Evolutionary conservation across 2,113 vertebrate genomes (phyloP).

Genomic region (Nibea coibor): DNA sequence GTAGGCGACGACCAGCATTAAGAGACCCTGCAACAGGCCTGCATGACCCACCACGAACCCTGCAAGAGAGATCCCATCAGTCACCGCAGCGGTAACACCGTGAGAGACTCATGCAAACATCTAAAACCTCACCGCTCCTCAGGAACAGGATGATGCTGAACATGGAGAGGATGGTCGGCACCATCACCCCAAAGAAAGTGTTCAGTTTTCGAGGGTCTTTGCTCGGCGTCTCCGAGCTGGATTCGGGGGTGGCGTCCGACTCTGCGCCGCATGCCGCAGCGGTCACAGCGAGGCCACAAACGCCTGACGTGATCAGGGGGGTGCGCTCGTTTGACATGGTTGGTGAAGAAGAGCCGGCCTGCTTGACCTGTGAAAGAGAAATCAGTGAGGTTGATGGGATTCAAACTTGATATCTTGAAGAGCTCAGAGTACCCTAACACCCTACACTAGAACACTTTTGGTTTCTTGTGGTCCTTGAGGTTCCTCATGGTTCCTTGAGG

Average conservation of each 20-base stretch:
- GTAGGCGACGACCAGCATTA: conserved; percentile 91
- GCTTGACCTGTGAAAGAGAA: conserved; percentile 28
- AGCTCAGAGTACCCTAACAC: no score
- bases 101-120: conserved; percentile 2
- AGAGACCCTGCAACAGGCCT: conserved; percentile 88
- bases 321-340: conserved; percentile 89
- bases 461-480: no score
- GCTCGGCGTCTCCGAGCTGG: conserved; percentile 30
- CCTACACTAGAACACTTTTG: no score
- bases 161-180: conserved; percentile 93
- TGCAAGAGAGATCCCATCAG: conserved; percentile 65
- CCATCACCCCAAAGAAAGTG: conserved; percentile 93
- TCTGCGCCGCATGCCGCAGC: conserved; percentile 52
- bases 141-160: conserved; percentile 93
- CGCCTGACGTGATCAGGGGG: conserved; percentile 86
- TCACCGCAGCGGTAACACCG: conserved; percentile 15
- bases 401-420: neutral
- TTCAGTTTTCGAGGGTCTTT: conserved; percentile 84
- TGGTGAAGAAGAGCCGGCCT: conserved; percentile 11
- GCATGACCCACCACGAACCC: conserved; percentile 94
- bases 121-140: conserved; percentile 85
- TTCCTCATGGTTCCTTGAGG: no score
- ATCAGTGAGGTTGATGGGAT: neutral
- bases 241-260: conserved; percentile 38
- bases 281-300: conserved; percentile 68